Base-by-base conservation (phyloP, 2,888 invertebrate genomes). In the Eupithecia exiguata region DNA sequence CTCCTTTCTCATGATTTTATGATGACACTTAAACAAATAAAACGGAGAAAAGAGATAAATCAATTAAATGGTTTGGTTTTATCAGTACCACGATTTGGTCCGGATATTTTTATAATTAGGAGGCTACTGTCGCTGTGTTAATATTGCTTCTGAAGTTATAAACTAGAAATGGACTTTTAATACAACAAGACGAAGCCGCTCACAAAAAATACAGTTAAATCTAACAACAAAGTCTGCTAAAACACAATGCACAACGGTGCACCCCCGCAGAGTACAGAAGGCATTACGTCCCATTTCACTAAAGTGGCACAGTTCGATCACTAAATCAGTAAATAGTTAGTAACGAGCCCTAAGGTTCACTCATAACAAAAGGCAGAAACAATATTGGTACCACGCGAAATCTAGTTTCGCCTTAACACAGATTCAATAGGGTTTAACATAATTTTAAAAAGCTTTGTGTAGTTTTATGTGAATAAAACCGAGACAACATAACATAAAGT, bases 161-260 rank as follows among this genome's bases (percentile, higher is more conserved):
- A n/a, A 49, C 49, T 53, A 21, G 49, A n/a, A 7, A 49, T 49
- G 49, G 3, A 53, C 49, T 10, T 21, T 53, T 49, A 46, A 46
- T 21, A 53, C 7, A n/a, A 46, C 46, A 46, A n/a, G 9, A n/a
- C 49, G 49, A 53, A 53, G 49, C 10, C n/a, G n/a, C 21, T 21
- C 49, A 21, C n/a, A 53, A 49, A 49, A 53, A 58, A 14, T 58
- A 53, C 25, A 12, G 5, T 25, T 5, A 58, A 58, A 58, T 25
- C 49, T 49, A n/a, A 58, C 25, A 53, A 12, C 53, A 10, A 53
- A 53, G 5, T 58, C 49, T 73, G 81, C 82, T 81, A 83, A 86
- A 88, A 86, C 84, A 86, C 88, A 86, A 84, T 79, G 82, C 78
- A 74, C 69, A 46, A 73, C 71, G 71, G 61, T 43, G 30, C 35